These are phyloP conservation scores for Drosophila nasuta DNA, from an alignment of 1,140 invertebrate genomes.

Conservation along the genomic window DNA sequence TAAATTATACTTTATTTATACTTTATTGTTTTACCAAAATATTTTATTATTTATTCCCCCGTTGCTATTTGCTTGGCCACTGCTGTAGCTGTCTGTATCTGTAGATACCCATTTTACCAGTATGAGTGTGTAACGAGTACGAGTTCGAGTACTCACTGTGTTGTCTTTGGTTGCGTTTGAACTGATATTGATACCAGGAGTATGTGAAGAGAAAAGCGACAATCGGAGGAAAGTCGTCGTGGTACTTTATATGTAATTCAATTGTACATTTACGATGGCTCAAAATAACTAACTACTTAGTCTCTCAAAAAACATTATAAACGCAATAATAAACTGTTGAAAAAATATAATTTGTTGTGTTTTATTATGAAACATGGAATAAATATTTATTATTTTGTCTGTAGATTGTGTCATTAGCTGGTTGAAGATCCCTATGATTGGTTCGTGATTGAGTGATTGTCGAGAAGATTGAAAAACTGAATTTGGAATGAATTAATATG, in stretches of 20 bases:
- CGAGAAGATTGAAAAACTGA: too few species aligned
- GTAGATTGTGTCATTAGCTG: too few species aligned
- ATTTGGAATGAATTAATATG: too few species aligned
- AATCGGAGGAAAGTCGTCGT: conserved; percentile 34
- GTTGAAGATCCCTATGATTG: too few species aligned
- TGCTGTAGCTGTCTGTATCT: conserved; percentile 36
- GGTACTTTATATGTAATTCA: not conserved
- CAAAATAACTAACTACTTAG: conserved; percentile 18
- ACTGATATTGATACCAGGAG: conserved; percentile 60
- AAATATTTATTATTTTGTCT: not conserved
- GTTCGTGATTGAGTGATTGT: too few species aligned
- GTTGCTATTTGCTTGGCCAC: not conserved
- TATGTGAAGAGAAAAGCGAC: conserved; percentile 40
- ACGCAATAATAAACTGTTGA: conserved; percentile 44
- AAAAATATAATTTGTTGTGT: conserved; percentile 6
- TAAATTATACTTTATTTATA: not conserved
- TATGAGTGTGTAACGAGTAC: conserved; percentile 8
- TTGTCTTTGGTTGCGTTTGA: conserved; percentile 62
- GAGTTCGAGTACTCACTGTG: not conserved
- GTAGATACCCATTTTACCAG: conserved; percentile 16
- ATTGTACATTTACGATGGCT: conserved; percentile 21
- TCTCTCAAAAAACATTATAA: conserved; percentile 18
- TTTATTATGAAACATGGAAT: not conserved
- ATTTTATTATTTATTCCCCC: not conserved
- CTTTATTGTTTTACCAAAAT: too few species aligned